A percentile compares a stretch with the other conserved stretches of the same genome.
These are phyloP conservation scores for Bacillus rossius DNA, from an alignment of 1,140 invertebrate genomes.

Conservation along the genomic window DNA sequence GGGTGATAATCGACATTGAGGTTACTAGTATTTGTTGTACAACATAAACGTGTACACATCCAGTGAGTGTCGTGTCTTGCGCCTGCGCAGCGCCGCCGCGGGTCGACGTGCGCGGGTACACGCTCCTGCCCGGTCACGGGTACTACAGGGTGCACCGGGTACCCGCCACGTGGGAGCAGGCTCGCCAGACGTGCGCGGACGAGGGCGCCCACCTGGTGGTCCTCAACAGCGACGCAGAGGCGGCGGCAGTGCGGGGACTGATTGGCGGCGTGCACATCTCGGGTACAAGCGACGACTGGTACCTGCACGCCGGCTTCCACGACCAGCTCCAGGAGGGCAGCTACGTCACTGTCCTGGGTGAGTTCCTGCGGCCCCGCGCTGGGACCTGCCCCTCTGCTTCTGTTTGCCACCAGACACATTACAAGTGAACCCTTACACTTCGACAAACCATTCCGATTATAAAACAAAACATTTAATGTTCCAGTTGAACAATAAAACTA, in stretches of 20 bases:
- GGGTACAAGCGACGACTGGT: background rate
- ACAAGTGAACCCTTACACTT: too few relatives aligned
- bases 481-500: too few relatives aligned
- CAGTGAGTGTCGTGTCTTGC: too few relatives aligned
- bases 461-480: too few relatives aligned
- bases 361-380: too few relatives aligned
- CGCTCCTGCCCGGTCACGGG: background rate
- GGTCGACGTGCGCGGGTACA: background rate
- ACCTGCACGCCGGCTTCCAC: slow-evolving; percentile 1
- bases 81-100: background rate
- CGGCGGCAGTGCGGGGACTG: slow-evolving; percentile 30
- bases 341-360: background rate
- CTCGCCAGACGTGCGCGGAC: slow-evolving; percentile 33
- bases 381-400: too few relatives aligned
- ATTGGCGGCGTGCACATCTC: background rate
- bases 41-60: too few relatives aligned
- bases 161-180: slow-evolving; percentile 32
- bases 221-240: slow-evolving; percentile 34
- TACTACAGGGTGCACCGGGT: slow-evolving; percentile 37
- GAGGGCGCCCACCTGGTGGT: slow-evolving; percentile 36
- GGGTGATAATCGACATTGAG: too few relatives aligned
- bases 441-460: too few relatives aligned
- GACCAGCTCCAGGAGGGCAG: background rate
- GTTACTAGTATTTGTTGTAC: too few relatives aligned
- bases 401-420: too few relatives aligned